Evolutionary conservation across 2,113 vertebrate genomes (phyloP), one percentile per base, ranked within the genome.

Genomic region (Heliornis fulica): DNA sequence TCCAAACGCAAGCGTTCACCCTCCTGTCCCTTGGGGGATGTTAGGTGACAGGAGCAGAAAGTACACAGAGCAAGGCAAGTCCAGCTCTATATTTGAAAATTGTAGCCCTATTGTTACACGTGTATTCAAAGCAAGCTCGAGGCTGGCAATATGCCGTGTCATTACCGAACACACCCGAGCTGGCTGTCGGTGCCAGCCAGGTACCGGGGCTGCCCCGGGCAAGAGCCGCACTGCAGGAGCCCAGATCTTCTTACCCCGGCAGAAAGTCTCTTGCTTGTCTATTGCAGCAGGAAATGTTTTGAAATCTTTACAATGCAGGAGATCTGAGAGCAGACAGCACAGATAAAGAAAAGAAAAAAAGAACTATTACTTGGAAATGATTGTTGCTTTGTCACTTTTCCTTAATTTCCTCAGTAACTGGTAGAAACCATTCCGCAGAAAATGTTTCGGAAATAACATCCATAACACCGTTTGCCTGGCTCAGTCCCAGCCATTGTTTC

Each of bases 321-420:
- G 95, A 96, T 92, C 88, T 90, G 83, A 80, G 72, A 48, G 76
- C 90, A 96, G 85, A 60, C 95, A 92, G 85, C 76, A 71, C 86
- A 94, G 95, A 94, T 96, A 96, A 96, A 78, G 88, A 90, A 93
- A 96, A 93, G 66, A 86, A 95, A 96, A n/a, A 96, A 93, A 68
- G 68, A 92, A 83, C 89, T 83, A 75, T 89, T 95, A 89, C 83
- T 92, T 95, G 71, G 71, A 96, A 96, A 92, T 93, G 38, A 95
- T 93, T 81, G 83, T 93, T 96, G 93, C 94, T 95, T 96, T 96
- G 90, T 96, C 79, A 81, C 46, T 90, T 95, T 93, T 87, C 79
- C 94, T 96, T 97, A 93, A 97, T 97, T 97, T 97, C 96, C 95
- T 97, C 88, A 90, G 90, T 92, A 93, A 93, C 92, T 92, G 68